A percentile compares a stretch with the other conserved stretches of the same genome.
Evolutionary conservation across 2,113 vertebrate genomes (phyloP).

Genomic region (Nycticryphes semicollaris): DNA sequence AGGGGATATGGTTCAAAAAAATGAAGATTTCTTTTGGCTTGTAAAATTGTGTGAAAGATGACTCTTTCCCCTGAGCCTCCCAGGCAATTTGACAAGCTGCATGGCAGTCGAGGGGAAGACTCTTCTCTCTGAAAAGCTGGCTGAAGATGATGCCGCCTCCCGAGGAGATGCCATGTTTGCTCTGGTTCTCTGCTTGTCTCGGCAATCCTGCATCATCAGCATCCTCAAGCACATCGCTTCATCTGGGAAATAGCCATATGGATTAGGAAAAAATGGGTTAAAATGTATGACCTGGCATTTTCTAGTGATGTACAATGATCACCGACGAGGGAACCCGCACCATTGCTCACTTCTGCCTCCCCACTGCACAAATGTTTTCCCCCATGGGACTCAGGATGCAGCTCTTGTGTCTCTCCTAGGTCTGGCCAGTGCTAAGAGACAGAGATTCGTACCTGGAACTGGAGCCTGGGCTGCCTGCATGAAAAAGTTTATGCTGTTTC

Average conservation of each 20-base stretch:
- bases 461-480: not conserved
- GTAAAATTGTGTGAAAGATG: not conserved
- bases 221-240: not conserved
- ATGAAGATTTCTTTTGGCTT: not conserved
- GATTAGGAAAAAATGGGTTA: not conserved
- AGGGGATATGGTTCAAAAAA: not conserved
- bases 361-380: fast-evolving
- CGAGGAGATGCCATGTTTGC: not conserved
- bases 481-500: not conserved
- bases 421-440: not conserved
- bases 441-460: not conserved
- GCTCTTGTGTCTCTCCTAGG: not conserved
- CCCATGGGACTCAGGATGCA: not conserved
- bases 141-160: not conserved
- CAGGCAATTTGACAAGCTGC: not conserved
- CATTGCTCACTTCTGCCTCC: not conserved
- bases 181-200: not conserved
- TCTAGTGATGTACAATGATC: too few relatives aligned
- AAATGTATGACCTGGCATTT: not conserved
- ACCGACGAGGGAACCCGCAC: fast-evolving
- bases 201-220: not conserved
- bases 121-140: not conserved
- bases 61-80: not conserved
- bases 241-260: not conserved
- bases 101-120: not conserved